Evolutionary conservation across 2,797 vertebrate genomes (phyloP), one percentile per base, ranked within the genome.

Genomic region (Schizopygopsis malacanthus): DNA sequence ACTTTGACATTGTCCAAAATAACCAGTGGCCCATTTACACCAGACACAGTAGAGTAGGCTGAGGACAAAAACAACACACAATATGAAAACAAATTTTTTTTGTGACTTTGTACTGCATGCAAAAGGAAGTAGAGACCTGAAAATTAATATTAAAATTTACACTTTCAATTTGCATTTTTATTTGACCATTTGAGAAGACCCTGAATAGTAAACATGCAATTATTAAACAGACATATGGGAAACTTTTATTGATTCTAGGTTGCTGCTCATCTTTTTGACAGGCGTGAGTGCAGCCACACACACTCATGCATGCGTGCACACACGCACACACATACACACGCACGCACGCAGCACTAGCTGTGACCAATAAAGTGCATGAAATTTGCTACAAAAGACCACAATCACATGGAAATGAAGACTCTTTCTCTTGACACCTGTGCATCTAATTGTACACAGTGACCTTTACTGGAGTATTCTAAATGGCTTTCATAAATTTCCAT

Each of bases 1-100:
- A 96, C 96, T 95, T 96, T 96, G 76, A 96, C 96, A 80, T 96
- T 95, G 88, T 96, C 96, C 91, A 96, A 91, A 89, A 96, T 96
- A 72, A 96, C 96, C 90, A 96, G 90, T 3, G 96, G 96, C 25
- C 96, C 96, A 41, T 96, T 96, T 22, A 96, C 96, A 81, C 96
- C 96, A 0, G 96, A 96, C 50, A 96, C 96, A 18, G 96, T 96
- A 10, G 95, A 96, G 88, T 96, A 96, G n/a, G 96, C 96, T 96
- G 91, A 67, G 22, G 37, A 73, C 45, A 63, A 78, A 10, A 75
- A 41, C 16, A 22, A 33, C 22, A 67, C n/a, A 69, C 41, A 50
- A 69, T 47, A 20, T 82, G 8, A 83, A 82, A 41, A 10, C 18
- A n/a, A n/a, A 4, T 22, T 9, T 41, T 12, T 70, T 65, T 43